Percentiles rank a stretch among this genome's conserved stretches.
Evolutionary conservation across 2,797 vertebrate genomes (phyloP).

Genomic region (Chaenodraco wilsoni): DNA sequence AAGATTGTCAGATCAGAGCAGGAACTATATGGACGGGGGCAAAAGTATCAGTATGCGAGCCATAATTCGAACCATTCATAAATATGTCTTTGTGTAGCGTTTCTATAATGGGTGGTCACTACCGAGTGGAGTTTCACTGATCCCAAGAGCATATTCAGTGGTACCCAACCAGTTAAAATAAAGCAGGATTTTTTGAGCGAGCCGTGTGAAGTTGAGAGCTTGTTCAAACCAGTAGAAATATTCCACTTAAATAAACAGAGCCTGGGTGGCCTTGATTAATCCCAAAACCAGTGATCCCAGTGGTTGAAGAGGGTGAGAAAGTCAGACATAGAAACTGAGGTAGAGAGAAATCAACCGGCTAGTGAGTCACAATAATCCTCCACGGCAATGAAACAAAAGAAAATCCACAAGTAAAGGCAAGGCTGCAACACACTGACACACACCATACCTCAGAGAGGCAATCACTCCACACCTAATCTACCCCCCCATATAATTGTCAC

Average conservation of each 20-base stretch:
- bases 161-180: conserved; percentile 22
- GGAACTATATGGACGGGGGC: not conserved
- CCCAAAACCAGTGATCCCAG: conserved; percentile 33
- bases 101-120: conserved; percentile 16
- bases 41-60: conserved; percentile 16
- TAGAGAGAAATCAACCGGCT: conserved; percentile 40
- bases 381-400: conserved; percentile 48
- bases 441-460: conserved; percentile 57
- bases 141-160: conserved; percentile 20
- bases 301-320: conserved; percentile 31
- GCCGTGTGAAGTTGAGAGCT: conserved; percentile 19
- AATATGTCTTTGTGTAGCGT: not conserved
- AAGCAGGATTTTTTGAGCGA: conserved; percentile 20
- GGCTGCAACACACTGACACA: conserved; percentile 47
- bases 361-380: conserved; percentile 64
- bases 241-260: conserved; percentile 35
- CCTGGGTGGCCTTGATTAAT: conserved; percentile 60
- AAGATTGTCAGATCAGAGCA: conserved; percentile 49
- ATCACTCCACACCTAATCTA: conserved; percentile 61
- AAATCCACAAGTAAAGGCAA: conserved; percentile 67
- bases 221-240: conserved; percentile 46
- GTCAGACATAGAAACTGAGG: conserved; percentile 25
- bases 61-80: conserved; percentile 25
- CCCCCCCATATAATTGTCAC: conserved; percentile 63
- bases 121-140: conserved; percentile 1